phyloP scores from a whole-genome alignment of 1,140 invertebrate genomes.

The Scaptomyza montana region DNA sequence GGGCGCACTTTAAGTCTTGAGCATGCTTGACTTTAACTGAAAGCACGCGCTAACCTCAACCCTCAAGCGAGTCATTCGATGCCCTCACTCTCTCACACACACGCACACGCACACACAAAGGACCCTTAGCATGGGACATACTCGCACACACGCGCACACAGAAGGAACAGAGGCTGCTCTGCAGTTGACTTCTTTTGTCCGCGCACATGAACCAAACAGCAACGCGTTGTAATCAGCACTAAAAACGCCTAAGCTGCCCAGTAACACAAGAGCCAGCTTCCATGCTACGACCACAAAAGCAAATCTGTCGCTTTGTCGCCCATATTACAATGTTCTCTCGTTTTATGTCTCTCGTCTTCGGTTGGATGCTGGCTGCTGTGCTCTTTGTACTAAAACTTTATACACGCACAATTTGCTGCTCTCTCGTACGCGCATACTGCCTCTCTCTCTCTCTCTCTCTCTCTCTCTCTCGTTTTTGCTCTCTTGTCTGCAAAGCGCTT shows the following conservation, averaged over 20 bases:
- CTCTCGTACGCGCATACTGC: too few species aligned
- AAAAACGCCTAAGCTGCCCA: conserved; percentile 69
- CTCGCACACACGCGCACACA: conserved; percentile 16
- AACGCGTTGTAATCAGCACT: conserved; percentile 81
- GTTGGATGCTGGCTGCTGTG: conserved; percentile 45
- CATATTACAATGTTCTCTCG: conserved; percentile 17
- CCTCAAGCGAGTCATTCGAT: conserved; percentile 22
- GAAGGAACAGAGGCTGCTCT: conserved; percentile 8
- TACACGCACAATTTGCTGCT: conserved; percentile 1
- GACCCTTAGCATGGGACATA: neutral
- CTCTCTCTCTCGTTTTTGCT: neutral
- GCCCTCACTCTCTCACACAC: conserved; percentile 4
- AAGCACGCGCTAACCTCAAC: conserved; percentile 23
- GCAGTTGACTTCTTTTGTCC: conserved; percentile 45
- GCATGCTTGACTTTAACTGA: conserved; percentile 41
- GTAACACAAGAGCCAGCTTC: conserved; percentile 50
- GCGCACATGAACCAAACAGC: conserved; percentile 70
- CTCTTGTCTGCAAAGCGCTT: conserved; percentile 38
- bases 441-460: neutral
- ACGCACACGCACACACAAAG: conserved; percentile 5
- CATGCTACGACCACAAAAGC: conserved; percentile 31
- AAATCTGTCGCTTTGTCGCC: conserved; percentile 53
- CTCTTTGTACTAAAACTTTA: conserved; percentile 66
- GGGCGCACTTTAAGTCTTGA: conserved; percentile 36
- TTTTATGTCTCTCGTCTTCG: neutral